Percentiles rank a stretch among this genome's conserved stretches.
Conservation (phyloP, 1,140 invertebrate genomes). For the Eciton burchellii region DNA sequence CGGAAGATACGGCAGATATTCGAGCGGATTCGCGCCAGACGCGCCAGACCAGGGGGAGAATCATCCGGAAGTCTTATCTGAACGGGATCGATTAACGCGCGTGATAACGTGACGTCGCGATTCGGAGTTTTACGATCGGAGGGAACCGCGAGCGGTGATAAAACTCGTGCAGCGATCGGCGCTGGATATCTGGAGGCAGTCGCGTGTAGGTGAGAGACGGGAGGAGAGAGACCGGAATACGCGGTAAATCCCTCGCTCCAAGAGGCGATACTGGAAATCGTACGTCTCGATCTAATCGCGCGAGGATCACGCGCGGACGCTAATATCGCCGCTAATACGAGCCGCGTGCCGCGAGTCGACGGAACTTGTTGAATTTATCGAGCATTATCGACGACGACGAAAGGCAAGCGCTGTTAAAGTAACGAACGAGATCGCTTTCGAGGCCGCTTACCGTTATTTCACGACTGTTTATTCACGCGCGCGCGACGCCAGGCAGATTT, state of each 20-base stretch:
- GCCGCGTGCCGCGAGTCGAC: slow-evolving; percentile 4
- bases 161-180: slow-evolving; percentile 24
- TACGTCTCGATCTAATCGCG: slow-evolving; percentile 49
- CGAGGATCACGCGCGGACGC: neutral
- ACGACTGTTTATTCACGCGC: slow-evolving; percentile 45
- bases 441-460: slow-evolving; percentile 9
- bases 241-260: slow-evolving; percentile 5
- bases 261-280: slow-evolving; percentile 30
- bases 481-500: neutral
- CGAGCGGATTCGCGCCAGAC: neutral
- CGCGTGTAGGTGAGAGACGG: slow-evolving; percentile 13
- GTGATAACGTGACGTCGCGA: slow-evolving; percentile 15
- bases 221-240: neutral
- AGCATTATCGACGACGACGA: slow-evolving; percentile 26
- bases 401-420: slow-evolving; percentile 38
- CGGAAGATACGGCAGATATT: slow-evolving; percentile 10
- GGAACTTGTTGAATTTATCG: slow-evolving; percentile 58
- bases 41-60: neutral
- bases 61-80: neutral
- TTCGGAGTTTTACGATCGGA: slow-evolving; percentile 35
- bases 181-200: neutral
- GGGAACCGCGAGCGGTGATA: slow-evolving; percentile 24
- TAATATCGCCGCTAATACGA: slow-evolving; percentile 23
- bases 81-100: slow-evolving; percentile 13
- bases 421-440: slow-evolving; percentile 28